A percentile compares a stretch with the other conserved stretches of the same genome.
phyloP scores from a whole-genome alignment of 64 coral and sea anemone species.

The Actinia tenebrosa region DNA sequence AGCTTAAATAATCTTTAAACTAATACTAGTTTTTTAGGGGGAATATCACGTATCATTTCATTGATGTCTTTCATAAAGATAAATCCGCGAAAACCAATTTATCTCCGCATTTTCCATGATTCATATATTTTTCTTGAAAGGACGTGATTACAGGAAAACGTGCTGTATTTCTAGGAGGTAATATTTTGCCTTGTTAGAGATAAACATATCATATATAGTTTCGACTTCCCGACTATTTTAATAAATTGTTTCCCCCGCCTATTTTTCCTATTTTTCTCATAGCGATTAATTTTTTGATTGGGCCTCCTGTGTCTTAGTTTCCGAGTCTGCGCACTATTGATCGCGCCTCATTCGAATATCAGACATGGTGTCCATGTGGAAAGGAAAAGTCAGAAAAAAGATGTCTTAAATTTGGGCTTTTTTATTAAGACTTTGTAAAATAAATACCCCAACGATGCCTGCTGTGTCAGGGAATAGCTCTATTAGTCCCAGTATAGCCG shows the following conservation, averaged over 20 bases:
- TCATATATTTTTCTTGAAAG: background rate
- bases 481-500: slow-evolving; percentile 30
- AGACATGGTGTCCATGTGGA: slow-evolving; percentile 54
- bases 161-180: background rate
- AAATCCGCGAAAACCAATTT: too few relatives aligned
- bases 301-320: slow-evolving; percentile 10
- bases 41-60: background rate
- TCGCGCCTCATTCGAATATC: slow-evolving; percentile 85
- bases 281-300: background rate
- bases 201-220: background rate
- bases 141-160: background rate
- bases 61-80: too few relatives aligned
- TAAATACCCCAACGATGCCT: slow-evolving; percentile 62
- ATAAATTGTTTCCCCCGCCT: background rate
- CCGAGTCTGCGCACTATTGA: slow-evolving; percentile 68
- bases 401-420: background rate
- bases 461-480: slow-evolving; percentile 45
- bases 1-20: background rate
- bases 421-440: background rate
- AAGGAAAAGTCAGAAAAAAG: slow-evolving; percentile 18
- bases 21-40: background rate
- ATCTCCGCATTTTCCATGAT: background rate
- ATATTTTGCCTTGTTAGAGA: background rate
- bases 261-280: background rate
- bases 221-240: background rate